These are phyloP conservation scores for Botia kubotai DNA, from an alignment of 2,797 vertebrate species.

Conservation along the genomic window DNA sequence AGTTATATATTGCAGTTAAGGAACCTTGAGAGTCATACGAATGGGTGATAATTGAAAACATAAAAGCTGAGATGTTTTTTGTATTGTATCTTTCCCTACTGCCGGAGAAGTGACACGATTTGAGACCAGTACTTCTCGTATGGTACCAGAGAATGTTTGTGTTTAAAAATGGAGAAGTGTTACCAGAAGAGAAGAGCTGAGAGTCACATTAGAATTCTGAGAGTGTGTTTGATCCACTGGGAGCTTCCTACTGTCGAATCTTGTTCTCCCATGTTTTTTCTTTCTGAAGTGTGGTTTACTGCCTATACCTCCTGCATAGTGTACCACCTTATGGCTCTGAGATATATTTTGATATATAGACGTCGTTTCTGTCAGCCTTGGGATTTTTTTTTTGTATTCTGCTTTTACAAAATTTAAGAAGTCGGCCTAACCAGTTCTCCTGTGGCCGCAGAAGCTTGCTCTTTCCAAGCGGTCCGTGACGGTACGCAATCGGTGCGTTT, in stretches of 20 bases:
- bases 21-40: slow-evolving; percentile 55
- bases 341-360: slow-evolving; percentile 18
- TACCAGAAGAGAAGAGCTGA: slow-evolving; percentile 7
- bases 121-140: neutral
- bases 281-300: slow-evolving; percentile 39
- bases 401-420: slow-evolving; percentile 9
- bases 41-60: slow-evolving; percentile 69
- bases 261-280: neutral
- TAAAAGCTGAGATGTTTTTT: slow-evolving; percentile 22
- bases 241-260: slow-evolving; percentile 6
- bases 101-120: neutral
- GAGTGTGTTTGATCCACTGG: slow-evolving; percentile 13
- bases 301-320: slow-evolving; percentile 8
- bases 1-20: slow-evolving; percentile 14
- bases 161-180: slow-evolving; percentile 12
- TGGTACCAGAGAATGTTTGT: neutral
- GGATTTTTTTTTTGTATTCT: slow-evolving; percentile 9
- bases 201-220: slow-evolving; percentile 32
- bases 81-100: neutral
- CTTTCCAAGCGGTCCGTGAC: neutral
- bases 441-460: neutral
- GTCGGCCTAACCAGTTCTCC: neutral
- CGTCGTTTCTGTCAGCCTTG: slow-evolving; percentile 15
- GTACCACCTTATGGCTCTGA: slow-evolving; percentile 8
- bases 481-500: neutral